phyloP scores from a whole-genome alignment of 2,888 invertebrate species.

The Malacosoma neustria region DNA sequence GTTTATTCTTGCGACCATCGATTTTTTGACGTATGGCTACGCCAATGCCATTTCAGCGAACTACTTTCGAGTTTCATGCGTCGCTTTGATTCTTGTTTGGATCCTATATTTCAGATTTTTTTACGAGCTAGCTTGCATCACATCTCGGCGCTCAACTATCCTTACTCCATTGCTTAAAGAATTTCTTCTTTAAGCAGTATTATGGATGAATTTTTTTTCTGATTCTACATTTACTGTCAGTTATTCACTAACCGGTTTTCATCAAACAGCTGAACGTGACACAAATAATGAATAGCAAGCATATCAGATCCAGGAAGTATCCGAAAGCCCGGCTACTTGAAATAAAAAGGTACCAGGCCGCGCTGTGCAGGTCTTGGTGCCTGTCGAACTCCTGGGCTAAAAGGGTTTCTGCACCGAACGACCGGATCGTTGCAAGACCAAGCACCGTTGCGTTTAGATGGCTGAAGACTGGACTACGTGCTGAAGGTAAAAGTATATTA shows the following conservation, averaged over 20 bases:
- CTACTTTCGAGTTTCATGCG: no score
- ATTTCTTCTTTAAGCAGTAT: no score
- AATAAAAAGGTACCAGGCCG: conserved; percentile 80
- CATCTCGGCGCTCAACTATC: no score
- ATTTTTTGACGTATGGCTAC: no score
- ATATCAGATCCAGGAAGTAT: conserved; percentile 78
- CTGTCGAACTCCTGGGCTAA: conserved; percentile 74
- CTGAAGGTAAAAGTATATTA: conserved; percentile 48
- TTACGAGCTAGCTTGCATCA: no score
- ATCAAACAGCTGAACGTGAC: conserved; percentile 78
- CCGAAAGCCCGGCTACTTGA: conserved; percentile 79
- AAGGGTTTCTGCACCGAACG: conserved; percentile 80
- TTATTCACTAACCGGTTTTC: conserved; percentile 46
- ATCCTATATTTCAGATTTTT: no score
- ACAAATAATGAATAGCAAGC: conserved; percentile 76
- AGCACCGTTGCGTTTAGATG: conserved; percentile 86
- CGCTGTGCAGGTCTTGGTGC: conserved; percentile 78
- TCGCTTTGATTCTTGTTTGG: no score
- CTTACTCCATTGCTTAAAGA: no score
- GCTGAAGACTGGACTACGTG: conserved; percentile 88
- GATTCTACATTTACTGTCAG: no score
- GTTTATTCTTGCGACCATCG: no score
- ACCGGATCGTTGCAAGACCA: conserved; percentile 87
- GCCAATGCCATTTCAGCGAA: no score
- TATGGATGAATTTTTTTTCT: no score